Conservation (phyloP, 2,888 invertebrate genomes). For the Parnassius smintheus region DNA sequence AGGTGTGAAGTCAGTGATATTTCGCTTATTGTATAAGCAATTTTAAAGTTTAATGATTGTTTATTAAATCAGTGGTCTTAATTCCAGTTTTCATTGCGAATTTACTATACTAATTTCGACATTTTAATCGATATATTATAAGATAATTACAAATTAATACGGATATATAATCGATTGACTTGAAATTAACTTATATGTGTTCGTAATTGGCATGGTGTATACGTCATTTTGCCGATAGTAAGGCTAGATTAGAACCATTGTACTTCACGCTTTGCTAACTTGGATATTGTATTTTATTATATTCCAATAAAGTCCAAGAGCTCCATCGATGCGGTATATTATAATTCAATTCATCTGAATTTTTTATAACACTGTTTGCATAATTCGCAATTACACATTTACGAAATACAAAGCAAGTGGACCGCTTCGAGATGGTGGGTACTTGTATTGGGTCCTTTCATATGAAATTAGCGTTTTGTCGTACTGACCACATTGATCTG, state of each 20-base stretch:
- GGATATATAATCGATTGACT: slow-evolving; percentile 1
- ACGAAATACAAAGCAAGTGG: too few relatives aligned
- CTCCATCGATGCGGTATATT: not conserved
- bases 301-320: slow-evolving; percentile 15
- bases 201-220: not conserved
- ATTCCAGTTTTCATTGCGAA: too few relatives aligned
- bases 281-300: slow-evolving; percentile 16
- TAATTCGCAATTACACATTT: not conserved
- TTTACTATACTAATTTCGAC: too few relatives aligned
- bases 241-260: slow-evolving; percentile 15
- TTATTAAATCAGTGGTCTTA: too few relatives aligned
- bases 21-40: too few relatives aligned
- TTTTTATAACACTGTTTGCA: not conserved
- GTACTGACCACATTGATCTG: too few relatives aligned
- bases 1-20: too few relatives aligned
- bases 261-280: slow-evolving; percentile 15
- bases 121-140: too few relatives aligned
- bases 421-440: too few relatives aligned
- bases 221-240: slow-evolving; percentile 11
- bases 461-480: too few relatives aligned
- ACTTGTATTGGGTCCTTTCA: too few relatives aligned
- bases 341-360: not conserved
- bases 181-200: slow-evolving; percentile 2
- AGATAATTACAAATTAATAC: not conserved
- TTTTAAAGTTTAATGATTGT: too few relatives aligned